Base-by-base conservation (phyloP, 2,113 vertebrate genomes). In the Zosterops pallidus region DNA sequence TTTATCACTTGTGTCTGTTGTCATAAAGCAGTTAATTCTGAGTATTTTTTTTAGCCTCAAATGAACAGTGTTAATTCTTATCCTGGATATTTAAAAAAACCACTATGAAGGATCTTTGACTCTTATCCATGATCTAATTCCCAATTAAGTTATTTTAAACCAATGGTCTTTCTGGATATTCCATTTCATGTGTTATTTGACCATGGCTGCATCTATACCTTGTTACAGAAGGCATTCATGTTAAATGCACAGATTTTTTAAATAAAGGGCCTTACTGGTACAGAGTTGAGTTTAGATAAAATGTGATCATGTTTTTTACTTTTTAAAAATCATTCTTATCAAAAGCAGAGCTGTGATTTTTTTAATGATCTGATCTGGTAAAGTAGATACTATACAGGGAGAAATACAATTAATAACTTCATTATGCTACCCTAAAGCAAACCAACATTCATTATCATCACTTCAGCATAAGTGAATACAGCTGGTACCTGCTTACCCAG, bases 51-150 rank as follows among this genome's bases (percentile, higher is more conserved):
- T 90, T 41, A 92, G 41, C 69, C n/a, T 59, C 78, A 65, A 83
- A 81, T 78, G 33, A 83, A 26, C 83, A 94, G 76, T 96, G 35
- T 93, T 95, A 85, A 74, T 90, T 88, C 74, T 82, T 64, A 74
- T 23, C 46, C 33, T 59, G 63, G 46, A 28, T 63, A 33, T 46
- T 35, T 83, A 44, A 86, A 76, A 63, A 60, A 7, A 53, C 3
- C 18, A 42, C 33, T 37, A 31, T 81, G 91, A 94, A 96, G 94
- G 75, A 90, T 74, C 55, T 79, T 79, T 47, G 33, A 80, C 16
- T 63, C 16, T 64, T 78, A 80, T 3, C 41, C 49, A 81, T n/a
- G 33, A 71, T 76, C 18, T 49, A 78, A 76, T 86, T 91, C 82
- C 41, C 56, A 77, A 28, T n/a, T 57, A 90, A 67, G 52, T 88